Evolutionary conservation across 1,140 invertebrate genomes (phyloP).

Genomic region (Temnothorax longispinosus): DNA sequence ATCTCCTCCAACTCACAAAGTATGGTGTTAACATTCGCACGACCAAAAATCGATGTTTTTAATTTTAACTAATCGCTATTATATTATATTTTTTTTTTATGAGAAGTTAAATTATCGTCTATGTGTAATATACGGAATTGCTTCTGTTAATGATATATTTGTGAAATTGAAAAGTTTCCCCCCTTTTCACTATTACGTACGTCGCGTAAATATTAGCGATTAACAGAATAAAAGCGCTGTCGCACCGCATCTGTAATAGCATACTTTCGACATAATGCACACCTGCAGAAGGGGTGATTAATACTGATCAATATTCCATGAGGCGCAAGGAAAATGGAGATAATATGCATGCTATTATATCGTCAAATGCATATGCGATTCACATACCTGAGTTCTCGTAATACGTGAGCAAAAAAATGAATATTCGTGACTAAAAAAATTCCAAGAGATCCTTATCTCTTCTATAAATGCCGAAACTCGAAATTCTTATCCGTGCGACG

Average conservation of each 20-base stretch:
- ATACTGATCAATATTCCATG: constrained; percentile 7
- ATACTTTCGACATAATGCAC: constrained; percentile 32
- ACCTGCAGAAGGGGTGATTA: neutral
- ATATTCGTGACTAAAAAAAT: neutral
- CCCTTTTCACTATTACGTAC: neutral
- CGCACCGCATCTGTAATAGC: constrained; percentile 13
- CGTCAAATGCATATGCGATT: neutral
- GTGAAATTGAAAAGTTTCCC: neutral
- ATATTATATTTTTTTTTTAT: neutral
- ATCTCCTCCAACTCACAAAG: constrained; percentile 52
- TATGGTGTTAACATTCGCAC: neutral
- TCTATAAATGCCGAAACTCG: neutral
- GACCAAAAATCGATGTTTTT: constrained; percentile 5
- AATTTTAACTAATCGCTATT: constrained; percentile 1
- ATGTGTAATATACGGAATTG: neutral
- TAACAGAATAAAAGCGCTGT: neutral
- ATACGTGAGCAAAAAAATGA: neutral
- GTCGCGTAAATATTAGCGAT: neutral
- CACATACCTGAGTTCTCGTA: neutral
- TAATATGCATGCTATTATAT: neutral
- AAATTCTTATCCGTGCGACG: neutral
- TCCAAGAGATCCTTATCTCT: neutral
- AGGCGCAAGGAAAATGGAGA: neutral
- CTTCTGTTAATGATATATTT: constrained; percentile 18
- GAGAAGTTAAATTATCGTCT: neutral